Conservation (phyloP, 64 coral and sea anemone species). For the Dendronephthya gigantea region DNA sequence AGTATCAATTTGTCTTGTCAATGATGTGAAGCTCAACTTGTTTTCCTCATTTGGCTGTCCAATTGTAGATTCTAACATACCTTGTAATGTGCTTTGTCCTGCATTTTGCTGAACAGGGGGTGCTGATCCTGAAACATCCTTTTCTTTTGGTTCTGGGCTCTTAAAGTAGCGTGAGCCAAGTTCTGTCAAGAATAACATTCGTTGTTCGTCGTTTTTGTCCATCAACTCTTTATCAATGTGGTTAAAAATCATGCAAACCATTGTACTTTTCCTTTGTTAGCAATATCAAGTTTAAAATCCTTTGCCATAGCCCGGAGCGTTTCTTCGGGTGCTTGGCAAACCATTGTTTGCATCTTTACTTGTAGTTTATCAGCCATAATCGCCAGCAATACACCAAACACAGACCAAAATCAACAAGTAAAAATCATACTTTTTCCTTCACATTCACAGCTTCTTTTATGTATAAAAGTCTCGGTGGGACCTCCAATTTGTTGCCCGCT, state of each 20-base stretch:
- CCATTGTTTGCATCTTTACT: neutral
- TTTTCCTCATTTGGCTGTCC: slow-evolving; percentile 53
- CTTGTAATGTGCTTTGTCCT: neutral
- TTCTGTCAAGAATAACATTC: slow-evolving; percentile 11
- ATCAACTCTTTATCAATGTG: slow-evolving; percentile 23
- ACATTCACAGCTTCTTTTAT: too few species aligned
- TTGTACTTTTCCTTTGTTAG: neutral
- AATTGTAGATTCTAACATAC: neutral
- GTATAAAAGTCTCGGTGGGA: too few species aligned
- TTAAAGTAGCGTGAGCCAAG: neutral
- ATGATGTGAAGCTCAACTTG: slow-evolving; percentile 41
- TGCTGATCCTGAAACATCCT: too few species aligned
- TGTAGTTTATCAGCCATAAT: neutral
- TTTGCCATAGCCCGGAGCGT: neutral
- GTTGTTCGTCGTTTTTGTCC: neutral
- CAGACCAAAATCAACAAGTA: too few species aligned
- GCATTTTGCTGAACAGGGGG: neutral
- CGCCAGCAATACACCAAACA: neutral
- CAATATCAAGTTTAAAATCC: neutral
- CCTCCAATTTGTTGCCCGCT: too few species aligned
- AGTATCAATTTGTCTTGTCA: slow-evolving; percentile 37
- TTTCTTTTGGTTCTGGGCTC: neutral
- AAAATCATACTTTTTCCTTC: too few species aligned
- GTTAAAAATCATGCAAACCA: neutral
- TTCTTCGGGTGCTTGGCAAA: neutral